A percentile compares a stretch with the other conserved stretches of the same genome.
phyloP scores from a whole-genome alignment of 2,888 invertebrate species.

The Spilosoma lubricipeda region DNA sequence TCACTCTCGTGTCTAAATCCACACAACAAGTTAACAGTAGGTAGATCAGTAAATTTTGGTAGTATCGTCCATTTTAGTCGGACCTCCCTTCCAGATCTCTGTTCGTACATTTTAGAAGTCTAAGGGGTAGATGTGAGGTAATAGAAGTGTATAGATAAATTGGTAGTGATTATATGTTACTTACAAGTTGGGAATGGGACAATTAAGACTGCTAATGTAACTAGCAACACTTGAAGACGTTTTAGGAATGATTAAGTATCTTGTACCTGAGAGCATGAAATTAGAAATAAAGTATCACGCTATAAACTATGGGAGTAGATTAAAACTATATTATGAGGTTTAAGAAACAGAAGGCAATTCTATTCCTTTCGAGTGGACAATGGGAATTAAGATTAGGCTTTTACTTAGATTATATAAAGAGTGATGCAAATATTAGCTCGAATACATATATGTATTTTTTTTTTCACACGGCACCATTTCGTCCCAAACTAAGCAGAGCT shows the following conservation, averaged over 20 bases:
- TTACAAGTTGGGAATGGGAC: conserved; percentile 58
- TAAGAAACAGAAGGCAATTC: neutral
- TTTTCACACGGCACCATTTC: no score
- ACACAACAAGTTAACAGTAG: neutral
- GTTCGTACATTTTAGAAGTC: neutral
- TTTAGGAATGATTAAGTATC: conserved; percentile 59
- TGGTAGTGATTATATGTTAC: conserved; percentile 34
- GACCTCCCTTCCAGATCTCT: conserved; percentile 6
- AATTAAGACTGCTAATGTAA: conserved; percentile 68
- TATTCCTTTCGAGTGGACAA: neutral
- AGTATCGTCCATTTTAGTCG: neutral
- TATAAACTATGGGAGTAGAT: no score
- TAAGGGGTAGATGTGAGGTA: neutral
- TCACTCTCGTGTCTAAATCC: neutral
- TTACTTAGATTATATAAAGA: no score
- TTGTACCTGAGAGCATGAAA: conserved; percentile 13
- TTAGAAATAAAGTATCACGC: neutral
- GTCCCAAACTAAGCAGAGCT: no score
- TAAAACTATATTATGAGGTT: no score
- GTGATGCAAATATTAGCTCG: no score
- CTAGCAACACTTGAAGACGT: conserved; percentile 59
- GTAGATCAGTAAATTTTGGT: conserved; percentile 15
- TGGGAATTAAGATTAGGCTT: no score
- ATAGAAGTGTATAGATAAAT: neutral
- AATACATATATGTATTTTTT: no score